Base-by-base conservation (phyloP, 2,888 invertebrate genomes). In the Idaea aversata region DNA sequence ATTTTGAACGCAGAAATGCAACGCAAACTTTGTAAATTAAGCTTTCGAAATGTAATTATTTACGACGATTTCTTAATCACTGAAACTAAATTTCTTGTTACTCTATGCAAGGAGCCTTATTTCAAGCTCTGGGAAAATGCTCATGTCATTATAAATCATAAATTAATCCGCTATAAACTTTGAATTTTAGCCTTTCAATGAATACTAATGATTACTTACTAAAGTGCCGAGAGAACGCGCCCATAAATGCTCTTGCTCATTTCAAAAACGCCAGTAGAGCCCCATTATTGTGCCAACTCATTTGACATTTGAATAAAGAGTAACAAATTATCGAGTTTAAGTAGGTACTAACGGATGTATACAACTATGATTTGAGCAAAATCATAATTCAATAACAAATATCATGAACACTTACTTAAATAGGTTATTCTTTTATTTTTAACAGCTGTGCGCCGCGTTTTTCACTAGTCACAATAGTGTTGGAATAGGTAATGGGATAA, bases 241-340 rank as follows among this genome's bases (percentile, higher is more conserved):
- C 58, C 72, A 68, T 62, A 65, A 66, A 69, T 61, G 58, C 61
- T 61, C 57, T 16, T 59, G 57, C 63, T 36, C 68, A 67, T 66
- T 65, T 65, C 61, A 67, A 68, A 71, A 72, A 72, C 68, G 78
- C 76, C 77, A 71, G 64, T 73, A 69, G 61, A 63, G 65, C 63
- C 70, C 77, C 71, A 81, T 85, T 83, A 78, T 77, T 73, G 65
- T 75, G 79, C 79, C 81, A 68, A 63, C 67, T 70, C 65, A 63
- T 65, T 60, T 73, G 81, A 82, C 81, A 81, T 85, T 82, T 84
- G 78, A 78, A 84, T 83, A 83, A 75, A 77, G 75, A 75, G 70
- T 71, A 76, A 84, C 82, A 82, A 82, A 81, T 82, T 78, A 76
- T 68, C 65, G 58, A 57, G 6, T 36, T 36, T 36, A 36, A 25